phyloP scores from a whole-genome alignment of 1,140 invertebrate genomes.

The Cotesia typhae region DNA sequence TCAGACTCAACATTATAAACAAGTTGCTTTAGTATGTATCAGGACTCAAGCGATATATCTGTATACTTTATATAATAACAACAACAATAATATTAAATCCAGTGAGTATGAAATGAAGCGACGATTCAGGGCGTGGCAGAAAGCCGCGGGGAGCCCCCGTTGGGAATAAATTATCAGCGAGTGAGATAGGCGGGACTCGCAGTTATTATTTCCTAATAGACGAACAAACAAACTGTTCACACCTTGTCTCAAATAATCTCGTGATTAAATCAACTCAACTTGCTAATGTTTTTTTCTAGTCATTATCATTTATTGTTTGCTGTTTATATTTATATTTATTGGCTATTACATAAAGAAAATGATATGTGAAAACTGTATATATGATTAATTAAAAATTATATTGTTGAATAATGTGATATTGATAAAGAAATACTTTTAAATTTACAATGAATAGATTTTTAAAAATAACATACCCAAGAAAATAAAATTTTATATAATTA shows the following conservation, averaged over 20 bases:
- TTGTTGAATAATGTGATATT: too few relatives aligned
- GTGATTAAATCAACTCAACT: slow-evolving; percentile 51
- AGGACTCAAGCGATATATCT: slow-evolving; percentile 26
- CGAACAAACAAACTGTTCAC: slow-evolving; percentile 59
- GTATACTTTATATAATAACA: too few relatives aligned
- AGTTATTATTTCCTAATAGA: slow-evolving; percentile 64
- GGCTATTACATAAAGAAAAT: too few relatives aligned
- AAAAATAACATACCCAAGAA: too few relatives aligned
- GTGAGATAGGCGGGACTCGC: slow-evolving; percentile 34
- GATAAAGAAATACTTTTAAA: too few relatives aligned
- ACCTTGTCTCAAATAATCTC: slow-evolving; percentile 51
- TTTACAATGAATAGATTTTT: too few relatives aligned
- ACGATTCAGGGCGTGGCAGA: slow-evolving; percentile 60
- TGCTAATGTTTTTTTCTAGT: not conserved
- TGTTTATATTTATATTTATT: too few relatives aligned
- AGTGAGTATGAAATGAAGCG: slow-evolving; percentile 34
- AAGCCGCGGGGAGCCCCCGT: slow-evolving; percentile 58
- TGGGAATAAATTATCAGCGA: slow-evolving; percentile 60
- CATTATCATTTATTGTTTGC: not conserved
- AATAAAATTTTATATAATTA: too few relatives aligned
- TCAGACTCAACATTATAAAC: slow-evolving; percentile 60
- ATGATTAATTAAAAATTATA: too few relatives aligned
- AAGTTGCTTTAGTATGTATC: slow-evolving; percentile 45
- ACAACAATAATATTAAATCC: not conserved
- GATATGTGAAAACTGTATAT: too few relatives aligned